Percentiles rank a stretch among this genome's conserved stretches.
Evolutionary conservation across 2,113 vertebrate species (phyloP).

Genomic region (Ariopsis seemanni): DNA sequence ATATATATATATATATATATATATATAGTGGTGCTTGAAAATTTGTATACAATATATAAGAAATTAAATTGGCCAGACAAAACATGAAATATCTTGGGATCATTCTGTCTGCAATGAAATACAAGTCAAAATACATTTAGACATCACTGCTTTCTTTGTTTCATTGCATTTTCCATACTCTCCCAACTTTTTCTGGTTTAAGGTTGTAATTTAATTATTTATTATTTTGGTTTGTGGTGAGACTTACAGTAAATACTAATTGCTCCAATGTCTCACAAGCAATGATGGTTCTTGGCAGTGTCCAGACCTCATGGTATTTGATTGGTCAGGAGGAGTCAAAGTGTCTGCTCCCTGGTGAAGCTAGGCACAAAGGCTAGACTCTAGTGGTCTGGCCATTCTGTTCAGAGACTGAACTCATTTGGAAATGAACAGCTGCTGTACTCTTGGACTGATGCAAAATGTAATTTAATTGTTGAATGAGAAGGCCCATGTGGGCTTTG

Average conservation of each 20-base stretch:
- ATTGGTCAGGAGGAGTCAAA: constrained; percentile 56
- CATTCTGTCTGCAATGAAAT: too few species aligned
- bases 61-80: too few species aligned
- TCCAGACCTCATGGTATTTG: constrained; percentile 33
- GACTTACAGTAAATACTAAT: constrained; percentile 72
- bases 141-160: too few species aligned
- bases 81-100: too few species aligned
- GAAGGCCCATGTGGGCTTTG: constrained; percentile 44
- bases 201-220: constrained; percentile 76
- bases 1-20: too few species aligned
- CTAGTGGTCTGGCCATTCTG: constrained; percentile 31
- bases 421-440: constrained; percentile 43
- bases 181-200: too few species aligned
- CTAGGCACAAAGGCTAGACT: constrained; percentile 7
- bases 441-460: constrained; percentile 45
- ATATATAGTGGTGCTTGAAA: too few species aligned
- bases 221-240: constrained; percentile 73
- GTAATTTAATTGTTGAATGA: constrained; percentile 54
- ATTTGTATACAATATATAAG: too few species aligned
- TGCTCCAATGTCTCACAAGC: constrained; percentile 62
- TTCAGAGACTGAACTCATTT: constrained; percentile 37
- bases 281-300: constrained; percentile 56
- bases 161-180: too few species aligned
- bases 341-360: constrained; percentile 9
- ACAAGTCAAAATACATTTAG: too few species aligned